Evolutionary conservation across 2,888 invertebrate species (phyloP), one percentile per base, ranked within the genome.

Genomic region (Rhyacophila evoluta): DNA sequence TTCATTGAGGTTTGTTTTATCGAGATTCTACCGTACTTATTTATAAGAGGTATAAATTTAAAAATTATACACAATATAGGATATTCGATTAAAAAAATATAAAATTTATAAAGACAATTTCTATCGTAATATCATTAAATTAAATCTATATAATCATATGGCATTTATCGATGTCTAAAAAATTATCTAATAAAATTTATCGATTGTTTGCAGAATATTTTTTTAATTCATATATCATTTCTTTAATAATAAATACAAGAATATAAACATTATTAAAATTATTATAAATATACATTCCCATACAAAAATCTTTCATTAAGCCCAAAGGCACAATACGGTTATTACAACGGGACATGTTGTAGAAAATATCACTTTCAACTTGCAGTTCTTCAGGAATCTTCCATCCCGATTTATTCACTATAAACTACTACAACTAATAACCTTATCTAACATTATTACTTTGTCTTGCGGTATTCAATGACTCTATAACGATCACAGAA

Each of bases 61-160:
- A 55, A 55, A 19, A 55, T 10, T 55, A 55, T 19, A 55, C 55
- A 55, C 19, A n/a, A n/a, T n/a, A n/a, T n/a, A 55, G 55, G 55
- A 55, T 55, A 55, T 55, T 55, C 19, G 25, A 55, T 55, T 55
- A 55, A 55, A 55, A 55, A 55, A 55, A 55, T 55, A 55, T 55
- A 55, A 55, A 55, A 55, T 2, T n/a, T 55, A 19, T 55, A 55
- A 55, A 55, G 25, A 55, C 19, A 55, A 55, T 27, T n/a, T 12
- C 29, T 36, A 70, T 36, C 5, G 2, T 70, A 29, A 70, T 33
- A 70, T 70, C 27, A 33, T 70, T n/a, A n/a, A 70, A 27, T 27
- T 70, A 70, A 70, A 70, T 33, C 36, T 33, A 33, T 70, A 70
- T 36, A 70, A 36, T 70, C 70, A 70, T 33, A 70, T 55, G 55